A percentile compares a stretch with the other conserved stretches of the same genome.
Conservation (phyloP, 2,888 invertebrate genomes). For the Chelonus formosanus region DNA sequence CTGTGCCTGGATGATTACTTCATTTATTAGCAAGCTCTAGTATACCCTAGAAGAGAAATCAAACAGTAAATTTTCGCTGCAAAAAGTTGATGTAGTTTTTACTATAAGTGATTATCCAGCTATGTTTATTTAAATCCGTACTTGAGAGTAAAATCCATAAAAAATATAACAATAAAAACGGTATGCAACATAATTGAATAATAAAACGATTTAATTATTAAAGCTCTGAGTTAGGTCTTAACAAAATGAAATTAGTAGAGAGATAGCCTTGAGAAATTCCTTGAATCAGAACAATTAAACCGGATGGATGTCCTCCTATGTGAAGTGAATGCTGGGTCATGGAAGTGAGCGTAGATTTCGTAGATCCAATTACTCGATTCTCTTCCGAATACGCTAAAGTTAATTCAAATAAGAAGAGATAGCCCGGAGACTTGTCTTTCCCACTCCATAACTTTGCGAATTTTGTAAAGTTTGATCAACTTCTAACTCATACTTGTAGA, state of each 20-base stretch:
- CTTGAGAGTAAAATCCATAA: too few relatives aligned
- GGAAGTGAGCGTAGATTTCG: constrained; percentile 20
- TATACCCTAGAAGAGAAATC: too few relatives aligned
- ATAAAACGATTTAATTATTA: background rate
- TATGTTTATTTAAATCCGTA: too few relatives aligned
- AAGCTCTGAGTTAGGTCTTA: background rate
- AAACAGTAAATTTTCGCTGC: too few relatives aligned
- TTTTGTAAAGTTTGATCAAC: constrained; percentile 16
- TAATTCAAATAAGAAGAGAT: constrained; percentile 37
- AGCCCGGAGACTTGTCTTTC: constrained; percentile 2
- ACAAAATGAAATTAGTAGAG: constrained; percentile 14
- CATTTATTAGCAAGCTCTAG: too few relatives aligned
- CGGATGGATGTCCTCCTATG: constrained; percentile 39
- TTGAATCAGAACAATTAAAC: constrained; percentile 39
- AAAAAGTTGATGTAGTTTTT: too few relatives aligned
- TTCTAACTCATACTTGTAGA: constrained; percentile 8
- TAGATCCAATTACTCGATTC: constrained; percentile 43
- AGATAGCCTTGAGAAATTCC: constrained; percentile 14
- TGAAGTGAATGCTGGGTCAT: constrained; percentile 25
- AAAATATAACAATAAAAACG: too few relatives aligned
- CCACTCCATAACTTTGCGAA: background rate
- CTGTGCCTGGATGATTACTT: too few relatives aligned
- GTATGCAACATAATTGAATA: background rate
- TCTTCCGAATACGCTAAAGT: constrained; percentile 26
- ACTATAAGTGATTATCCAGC: too few relatives aligned